Evolutionary conservation across 2,888 invertebrate species (phyloP), one percentile per base, ranked within the genome.

Genomic region (Aplocera efformata): DNA sequence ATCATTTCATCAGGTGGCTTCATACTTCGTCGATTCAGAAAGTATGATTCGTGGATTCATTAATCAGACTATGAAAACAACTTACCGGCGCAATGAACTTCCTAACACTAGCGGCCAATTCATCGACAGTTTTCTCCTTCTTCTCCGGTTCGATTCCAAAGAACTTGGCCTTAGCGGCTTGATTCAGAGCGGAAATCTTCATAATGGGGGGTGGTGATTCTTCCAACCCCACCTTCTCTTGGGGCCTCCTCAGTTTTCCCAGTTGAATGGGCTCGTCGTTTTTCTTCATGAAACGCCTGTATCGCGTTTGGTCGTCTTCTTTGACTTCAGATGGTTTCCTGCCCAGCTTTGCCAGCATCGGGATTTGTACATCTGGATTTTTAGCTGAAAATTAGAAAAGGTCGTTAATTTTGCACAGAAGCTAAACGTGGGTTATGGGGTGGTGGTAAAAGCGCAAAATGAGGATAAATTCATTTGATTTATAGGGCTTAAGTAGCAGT

Each of bases 71-170:
- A 8, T 1, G 9, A 26, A 6, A 23, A 10, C 9, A 25, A 67
- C 82, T 79, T 34, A 86, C 86, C 53, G 81, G 79, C 48, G 85
- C 82, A 65, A 86, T 83, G 63, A 79, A 88, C 56, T 79, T 86
- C 60, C 84, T 74, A 5, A 88, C 85, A 27, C 84, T 81, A 11
- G 86, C 86, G 0, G 82, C 63, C 32, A 85, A 48, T 48, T 86
- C 86, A 27, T 88, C 86, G 5, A 85, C 67, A 32, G 59, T 84
- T 50, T 74, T 82, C 52, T 80, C 84, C 38, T 77, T 80, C 63
- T 79, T 82, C 17, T 53, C 53, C 1, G 63, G 42, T 5, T 83
- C 84, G 7, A 85, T 41, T 0, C 86, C 88, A 36, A 86, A 86
- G 74, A 86, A 86, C 60, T 77, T 86, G 35, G 82, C 81, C 64